These are phyloP conservation scores for Caenorhabditis sp. DNA, from an alignment of 2,888 invertebrate species.

Conservation along the genomic window DNA sequence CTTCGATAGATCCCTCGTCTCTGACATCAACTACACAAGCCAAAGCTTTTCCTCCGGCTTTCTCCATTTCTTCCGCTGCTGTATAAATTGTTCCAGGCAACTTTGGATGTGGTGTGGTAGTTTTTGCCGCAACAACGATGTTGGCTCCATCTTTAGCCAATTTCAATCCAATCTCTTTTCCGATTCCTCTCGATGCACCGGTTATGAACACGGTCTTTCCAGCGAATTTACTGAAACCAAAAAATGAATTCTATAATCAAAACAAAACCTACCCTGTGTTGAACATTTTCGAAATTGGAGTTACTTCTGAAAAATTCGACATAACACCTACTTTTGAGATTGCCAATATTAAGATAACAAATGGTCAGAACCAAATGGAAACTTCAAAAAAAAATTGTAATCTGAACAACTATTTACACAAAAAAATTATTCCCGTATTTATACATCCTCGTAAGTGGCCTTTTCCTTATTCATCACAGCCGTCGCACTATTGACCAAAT, in stretches of 20 bases:
- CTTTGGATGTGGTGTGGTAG: conserved; percentile 87
- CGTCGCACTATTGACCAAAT: conserved; percentile 81
- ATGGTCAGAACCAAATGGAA: background rate
- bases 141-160: conserved; percentile 82
- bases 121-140: conserved; percentile 89
- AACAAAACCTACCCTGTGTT: conserved; percentile 25
- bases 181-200: conserved; percentile 56
- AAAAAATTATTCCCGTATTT: background rate
- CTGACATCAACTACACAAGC: conserved; percentile 85
- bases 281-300: conserved; percentile 12
- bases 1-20: conserved; percentile 79
- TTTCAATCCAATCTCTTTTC: conserved; percentile 54
- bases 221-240: conserved; percentile 51
- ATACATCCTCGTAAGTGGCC: conserved; percentile 54
- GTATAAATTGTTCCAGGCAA: conserved; percentile 90
- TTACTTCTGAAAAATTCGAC: background rate
- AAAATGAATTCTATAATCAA: conserved; percentile 4
- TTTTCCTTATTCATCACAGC: conserved; percentile 74
- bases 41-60: conserved; percentile 57
- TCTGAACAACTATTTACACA: background rate
- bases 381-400: background rate
- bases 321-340: background rate
- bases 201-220: conserved; percentile 51
- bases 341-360: background rate
- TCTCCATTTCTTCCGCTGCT: conserved; percentile 84